Percentiles rank a stretch among this genome's conserved stretches.
Conservation (phyloP, 2,888 invertebrate species). For the Hyppa rectilinea region DNA sequence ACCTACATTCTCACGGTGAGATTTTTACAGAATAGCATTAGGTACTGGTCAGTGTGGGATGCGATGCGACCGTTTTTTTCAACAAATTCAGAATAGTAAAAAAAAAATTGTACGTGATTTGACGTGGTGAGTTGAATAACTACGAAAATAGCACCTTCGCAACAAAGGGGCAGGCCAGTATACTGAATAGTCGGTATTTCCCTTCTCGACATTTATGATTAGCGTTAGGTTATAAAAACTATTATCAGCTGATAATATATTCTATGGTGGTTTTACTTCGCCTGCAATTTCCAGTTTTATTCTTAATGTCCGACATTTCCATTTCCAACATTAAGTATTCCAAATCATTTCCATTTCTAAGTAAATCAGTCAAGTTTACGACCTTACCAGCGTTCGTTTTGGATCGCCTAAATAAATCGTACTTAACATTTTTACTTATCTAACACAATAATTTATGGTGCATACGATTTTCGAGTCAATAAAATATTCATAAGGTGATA, state of each 20-base stretch:
- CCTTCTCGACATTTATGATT: not conserved
- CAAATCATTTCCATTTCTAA: constrained; percentile 9
- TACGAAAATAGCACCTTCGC: not conserved
- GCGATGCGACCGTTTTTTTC: too few species aligned
- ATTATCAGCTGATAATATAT: not conserved
- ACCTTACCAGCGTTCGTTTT: constrained; percentile 38
- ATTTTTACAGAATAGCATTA: too few species aligned
- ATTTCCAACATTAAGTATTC: too few species aligned
- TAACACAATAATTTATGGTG: constrained; percentile 71
- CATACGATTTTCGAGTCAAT: constrained; percentile 71
- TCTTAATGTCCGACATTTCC: too few species aligned
- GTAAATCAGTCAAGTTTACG: constrained; percentile 45
- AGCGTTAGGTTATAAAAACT: not conserved
- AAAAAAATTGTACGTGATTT: too few species aligned
- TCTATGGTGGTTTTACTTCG: not conserved
- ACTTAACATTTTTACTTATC: constrained; percentile 62
- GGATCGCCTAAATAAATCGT: constrained; percentile 59
- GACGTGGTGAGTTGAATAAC: not conserved
- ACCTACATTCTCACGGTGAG: too few species aligned
- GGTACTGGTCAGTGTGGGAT: too few species aligned
- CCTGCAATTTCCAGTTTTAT: not conserved
- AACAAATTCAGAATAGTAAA: too few species aligned
- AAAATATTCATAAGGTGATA: constrained; percentile 80
- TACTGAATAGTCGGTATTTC: not conserved
- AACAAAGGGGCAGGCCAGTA: not conserved